Evolutionary conservation across 2,888 invertebrate species (phyloP).

Genomic region (Sclerodermus sp.): DNA sequence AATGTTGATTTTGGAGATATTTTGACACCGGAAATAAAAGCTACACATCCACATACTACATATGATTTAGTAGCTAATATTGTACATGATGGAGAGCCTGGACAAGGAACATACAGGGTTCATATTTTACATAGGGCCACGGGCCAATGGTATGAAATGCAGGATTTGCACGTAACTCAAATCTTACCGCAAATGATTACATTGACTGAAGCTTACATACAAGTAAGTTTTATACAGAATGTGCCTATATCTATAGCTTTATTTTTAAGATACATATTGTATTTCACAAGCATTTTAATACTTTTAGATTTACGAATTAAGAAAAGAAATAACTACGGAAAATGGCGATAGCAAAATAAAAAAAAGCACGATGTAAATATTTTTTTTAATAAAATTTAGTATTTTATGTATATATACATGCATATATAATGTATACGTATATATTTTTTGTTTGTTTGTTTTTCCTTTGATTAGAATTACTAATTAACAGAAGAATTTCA

Average conservation of each 20-base stretch:
- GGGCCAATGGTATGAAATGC: slow-evolving; percentile 77
- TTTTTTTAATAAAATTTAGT: slow-evolving; percentile 22
- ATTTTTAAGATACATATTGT: slow-evolving; percentile 4
- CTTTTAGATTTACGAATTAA: slow-evolving; percentile 51
- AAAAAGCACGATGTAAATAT: slow-evolving; percentile 15
- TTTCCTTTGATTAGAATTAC: no score
- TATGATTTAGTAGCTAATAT: slow-evolving; percentile 99
- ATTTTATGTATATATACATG: slow-evolving; percentile 15
- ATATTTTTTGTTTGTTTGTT: neutral
- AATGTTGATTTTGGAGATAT: slow-evolving; percentile 98
- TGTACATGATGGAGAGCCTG: slow-evolving; percentile 96
- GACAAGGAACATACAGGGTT: slow-evolving; percentile 91
- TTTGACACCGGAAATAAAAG: slow-evolving; percentile 80
- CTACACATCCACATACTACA: slow-evolving; percentile 75
- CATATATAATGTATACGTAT: neutral
- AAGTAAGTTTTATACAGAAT: slow-evolving; percentile 61
- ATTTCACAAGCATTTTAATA: neutral
- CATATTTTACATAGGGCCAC: slow-evolving; percentile 89
- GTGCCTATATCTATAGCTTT: neutral
- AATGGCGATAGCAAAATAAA: slow-evolving; percentile 31
- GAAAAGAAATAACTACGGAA: slow-evolving; percentile 31
- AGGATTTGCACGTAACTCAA: slow-evolving; percentile 96
- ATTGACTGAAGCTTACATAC: slow-evolving; percentile 97
- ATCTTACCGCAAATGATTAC: slow-evolving; percentile 99
- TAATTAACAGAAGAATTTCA: no score